These are phyloP conservation scores for Digitonthophagus gazella DNA, from an alignment of 2,888 invertebrate species.

Conservation along the genomic window DNA sequence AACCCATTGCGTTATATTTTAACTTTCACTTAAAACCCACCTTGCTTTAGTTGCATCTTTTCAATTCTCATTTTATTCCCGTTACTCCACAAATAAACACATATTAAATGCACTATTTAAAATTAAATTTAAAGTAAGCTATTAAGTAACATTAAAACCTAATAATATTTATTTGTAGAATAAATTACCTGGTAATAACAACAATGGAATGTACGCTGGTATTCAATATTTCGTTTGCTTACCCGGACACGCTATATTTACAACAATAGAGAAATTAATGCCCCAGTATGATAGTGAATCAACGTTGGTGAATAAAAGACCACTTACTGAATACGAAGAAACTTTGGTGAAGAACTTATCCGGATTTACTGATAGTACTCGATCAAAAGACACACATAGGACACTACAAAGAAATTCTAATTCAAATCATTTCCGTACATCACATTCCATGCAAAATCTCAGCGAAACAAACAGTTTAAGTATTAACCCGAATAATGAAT, in stretches of 20 bases:
- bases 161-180: constrained; percentile 17
- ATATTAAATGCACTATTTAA: too few relatives aligned
- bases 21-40: background rate
- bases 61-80: too few relatives aligned
- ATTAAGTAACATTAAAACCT: too few relatives aligned
- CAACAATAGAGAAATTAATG: constrained; percentile 47
- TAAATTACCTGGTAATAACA: constrained; percentile 39
- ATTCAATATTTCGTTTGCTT: constrained; percentile 47
- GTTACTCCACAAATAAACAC: too few relatives aligned
- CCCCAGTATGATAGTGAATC: constrained; percentile 30
- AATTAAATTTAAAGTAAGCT: too few relatives aligned
- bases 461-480: constrained; percentile 38
- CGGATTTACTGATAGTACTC: constrained; percentile 24
- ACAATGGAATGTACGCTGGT: constrained; percentile 47
- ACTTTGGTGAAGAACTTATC: constrained; percentile 32
- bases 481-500: constrained; percentile 50
- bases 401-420: too few relatives aligned
- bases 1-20: too few relatives aligned
- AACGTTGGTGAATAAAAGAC: constrained; percentile 16
- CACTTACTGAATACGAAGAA: constrained; percentile 21
- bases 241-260: constrained; percentile 48
- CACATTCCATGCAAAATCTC: constrained; percentile 46
- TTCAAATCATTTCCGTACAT: constrained; percentile 39
- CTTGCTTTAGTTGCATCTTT: background rate
- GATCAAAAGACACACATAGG: constrained; percentile 24